Conservation (phyloP, 37 sponge, comb jelly and placozoan species). For the Chondrosia reniformis region DNA sequence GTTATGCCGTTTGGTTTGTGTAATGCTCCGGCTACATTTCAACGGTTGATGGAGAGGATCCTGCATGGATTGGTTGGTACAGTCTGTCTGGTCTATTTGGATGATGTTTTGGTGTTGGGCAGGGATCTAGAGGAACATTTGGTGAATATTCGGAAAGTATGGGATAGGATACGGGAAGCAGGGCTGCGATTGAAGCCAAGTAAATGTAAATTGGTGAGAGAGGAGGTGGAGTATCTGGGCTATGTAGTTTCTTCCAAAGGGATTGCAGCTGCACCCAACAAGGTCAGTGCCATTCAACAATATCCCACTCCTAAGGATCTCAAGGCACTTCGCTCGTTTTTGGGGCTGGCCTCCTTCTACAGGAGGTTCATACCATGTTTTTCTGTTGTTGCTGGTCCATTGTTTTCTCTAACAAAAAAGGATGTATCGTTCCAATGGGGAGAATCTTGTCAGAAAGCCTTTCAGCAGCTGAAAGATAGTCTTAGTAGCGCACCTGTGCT, state of each 20-base stretch:
- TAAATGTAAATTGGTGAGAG: conserved; percentile 14
- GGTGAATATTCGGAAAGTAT: conserved; percentile 25
- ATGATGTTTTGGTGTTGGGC: conserved; percentile 48
- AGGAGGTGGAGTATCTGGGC: conserved; percentile 29
- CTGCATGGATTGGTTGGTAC: conserved; percentile 19
- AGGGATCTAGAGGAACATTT: conserved; percentile 26
- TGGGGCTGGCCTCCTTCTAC: conserved; percentile 45
- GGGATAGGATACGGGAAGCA: conserved; percentile 22
- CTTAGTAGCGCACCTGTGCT: conserved; percentile 36
- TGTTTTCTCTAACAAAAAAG: conserved; percentile 35
- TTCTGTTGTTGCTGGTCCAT: conserved; percentile 32
- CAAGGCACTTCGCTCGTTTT: conserved; percentile 27
- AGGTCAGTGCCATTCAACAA: conserved; percentile 15
- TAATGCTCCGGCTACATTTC: conserved; percentile 55
- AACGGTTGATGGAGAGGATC: conserved; percentile 51
- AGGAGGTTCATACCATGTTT: conserved; percentile 39
- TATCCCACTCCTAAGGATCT: conserved; percentile 18
- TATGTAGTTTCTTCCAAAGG: conserved; percentile 24
- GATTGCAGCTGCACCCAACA: conserved; percentile 20
- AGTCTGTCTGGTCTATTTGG: conserved; percentile 34
- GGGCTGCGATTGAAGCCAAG: conserved; percentile 34
- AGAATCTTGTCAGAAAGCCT: conserved; percentile 33
- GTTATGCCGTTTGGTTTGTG: conserved; percentile 67
- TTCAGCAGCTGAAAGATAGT: conserved; percentile 31
- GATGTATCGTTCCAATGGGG: conserved; percentile 40